Conservation (phyloP, 2,888 invertebrate species). For the Siphlonurus alternatus region DNA sequence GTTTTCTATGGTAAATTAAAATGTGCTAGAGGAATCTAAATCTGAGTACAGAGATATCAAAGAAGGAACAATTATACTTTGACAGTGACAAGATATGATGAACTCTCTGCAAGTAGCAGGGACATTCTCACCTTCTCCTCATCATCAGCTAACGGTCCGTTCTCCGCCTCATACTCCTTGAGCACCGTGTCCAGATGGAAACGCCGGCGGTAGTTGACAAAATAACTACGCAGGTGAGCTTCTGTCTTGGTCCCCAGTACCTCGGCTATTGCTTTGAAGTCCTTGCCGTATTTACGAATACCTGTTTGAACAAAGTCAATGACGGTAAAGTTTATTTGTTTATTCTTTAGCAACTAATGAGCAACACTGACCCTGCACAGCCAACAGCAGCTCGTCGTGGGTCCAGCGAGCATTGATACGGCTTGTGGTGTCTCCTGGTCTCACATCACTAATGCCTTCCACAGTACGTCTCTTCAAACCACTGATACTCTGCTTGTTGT, state of each 20-base stretch:
- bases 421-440: slow-evolving; percentile 42
- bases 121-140: slow-evolving; percentile 25
- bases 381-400: slow-evolving; percentile 77
- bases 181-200: slow-evolving; percentile 76
- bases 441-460: slow-evolving; percentile 42
- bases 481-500: slow-evolving; percentile 83
- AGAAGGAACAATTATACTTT: no score
- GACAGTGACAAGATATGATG: not conserved
- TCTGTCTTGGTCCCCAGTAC: slow-evolving; percentile 91
- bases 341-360: not conserved
- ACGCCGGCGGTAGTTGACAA: slow-evolving; percentile 74
- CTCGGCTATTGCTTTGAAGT: slow-evolving; percentile 88
- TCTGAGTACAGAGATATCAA: no score
- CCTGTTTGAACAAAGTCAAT: slow-evolving; percentile 31
- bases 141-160: slow-evolving; percentile 35
- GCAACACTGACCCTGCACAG: slow-evolving; percentile 60
- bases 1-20: no score
- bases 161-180: slow-evolving; percentile 69
- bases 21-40: no score
- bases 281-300: slow-evolving; percentile 45
- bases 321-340: not conserved
- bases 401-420: slow-evolving; percentile 83
- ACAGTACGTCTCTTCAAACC: slow-evolving; percentile 62
- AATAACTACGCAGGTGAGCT: slow-evolving; percentile 80
- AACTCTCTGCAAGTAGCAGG: not conserved